Conservation (phyloP, 2,113 vertebrate species). For the Pycnonotus jocosus region DNA sequence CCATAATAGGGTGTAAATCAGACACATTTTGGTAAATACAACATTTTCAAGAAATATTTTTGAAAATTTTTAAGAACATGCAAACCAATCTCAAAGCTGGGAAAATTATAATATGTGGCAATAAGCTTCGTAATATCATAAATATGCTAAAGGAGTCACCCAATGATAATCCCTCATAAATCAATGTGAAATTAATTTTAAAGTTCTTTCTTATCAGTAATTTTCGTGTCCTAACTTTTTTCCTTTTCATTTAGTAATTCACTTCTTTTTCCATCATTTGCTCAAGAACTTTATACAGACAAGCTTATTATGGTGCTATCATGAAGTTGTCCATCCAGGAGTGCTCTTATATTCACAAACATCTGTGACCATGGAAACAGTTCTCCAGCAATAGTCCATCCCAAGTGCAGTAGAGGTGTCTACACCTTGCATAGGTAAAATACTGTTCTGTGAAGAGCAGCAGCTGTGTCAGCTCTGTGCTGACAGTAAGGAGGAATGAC, state of each 20-base stretch:
- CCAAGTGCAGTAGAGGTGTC: not conserved
- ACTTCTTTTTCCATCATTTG: not conserved
- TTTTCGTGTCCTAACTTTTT: not conserved
- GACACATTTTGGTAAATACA: not conserved
- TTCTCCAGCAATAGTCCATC: not conserved
- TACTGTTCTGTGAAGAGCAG: not conserved
- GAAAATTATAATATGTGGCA: not conserved
- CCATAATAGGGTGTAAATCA: not conserved
- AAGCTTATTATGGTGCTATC: not conserved
- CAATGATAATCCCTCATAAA: not conserved
- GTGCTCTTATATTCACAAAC: not conserved
- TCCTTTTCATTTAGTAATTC: not conserved
- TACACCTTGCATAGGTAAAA: not conserved
- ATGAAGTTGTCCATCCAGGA: not conserved
- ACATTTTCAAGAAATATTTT: not conserved
- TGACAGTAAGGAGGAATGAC: not conserved
- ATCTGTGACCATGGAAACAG: not conserved
- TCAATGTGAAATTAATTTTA: not conserved
- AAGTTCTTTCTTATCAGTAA: not conserved
- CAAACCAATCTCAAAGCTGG: not conserved
- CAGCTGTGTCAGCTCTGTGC: not conserved
- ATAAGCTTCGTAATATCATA: not conserved
- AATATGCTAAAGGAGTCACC: not conserved
- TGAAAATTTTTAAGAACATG: not conserved
- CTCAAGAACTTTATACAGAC: not conserved